These are phyloP conservation scores for Antheraea assamensis DNA, from an alignment of 2,888 invertebrate genomes.

Conservation along the genomic window DNA sequence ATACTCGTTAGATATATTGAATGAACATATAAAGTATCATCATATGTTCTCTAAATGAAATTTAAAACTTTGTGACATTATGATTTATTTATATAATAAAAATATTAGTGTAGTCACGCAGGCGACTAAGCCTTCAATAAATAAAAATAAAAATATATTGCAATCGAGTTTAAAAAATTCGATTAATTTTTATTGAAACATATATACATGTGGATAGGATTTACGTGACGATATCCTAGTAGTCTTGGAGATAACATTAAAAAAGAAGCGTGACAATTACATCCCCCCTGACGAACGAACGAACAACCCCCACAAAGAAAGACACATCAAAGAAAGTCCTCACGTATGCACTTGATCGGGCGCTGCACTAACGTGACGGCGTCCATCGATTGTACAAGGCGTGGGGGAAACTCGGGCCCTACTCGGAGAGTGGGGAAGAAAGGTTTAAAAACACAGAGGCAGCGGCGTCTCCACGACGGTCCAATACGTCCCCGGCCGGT, in stretches of 20 bases:
- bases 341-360: slow-evolving; percentile 79
- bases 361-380: slow-evolving; percentile 72
- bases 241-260: slow-evolving; percentile 25
- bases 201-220: background rate
- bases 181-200: background rate
- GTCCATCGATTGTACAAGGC: slow-evolving; percentile 72
- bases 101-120: too few species aligned
- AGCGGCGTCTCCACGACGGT: slow-evolving; percentile 76
- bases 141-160: too few species aligned
- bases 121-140: too few species aligned
- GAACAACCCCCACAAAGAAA: slow-evolving; percentile 44
- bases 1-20: too few species aligned
- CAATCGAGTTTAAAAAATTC: background rate
- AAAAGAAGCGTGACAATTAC: slow-evolving; percentile 42
- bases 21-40: too few species aligned
- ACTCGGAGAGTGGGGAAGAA: slow-evolving; percentile 47
- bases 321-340: slow-evolving; percentile 74
- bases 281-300: slow-evolving; percentile 24
- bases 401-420: slow-evolving; percentile 29
- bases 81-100: too few species aligned
- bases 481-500: slow-evolving; percentile 79
- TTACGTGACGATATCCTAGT: slow-evolving; percentile 12
- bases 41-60: too few species aligned
- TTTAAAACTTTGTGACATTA: too few species aligned
- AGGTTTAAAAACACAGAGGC: slow-evolving; percentile 68